phyloP scores from a whole-genome alignment of 2,113 vertebrate genomes.

The Pedetes capensis region DNA sequence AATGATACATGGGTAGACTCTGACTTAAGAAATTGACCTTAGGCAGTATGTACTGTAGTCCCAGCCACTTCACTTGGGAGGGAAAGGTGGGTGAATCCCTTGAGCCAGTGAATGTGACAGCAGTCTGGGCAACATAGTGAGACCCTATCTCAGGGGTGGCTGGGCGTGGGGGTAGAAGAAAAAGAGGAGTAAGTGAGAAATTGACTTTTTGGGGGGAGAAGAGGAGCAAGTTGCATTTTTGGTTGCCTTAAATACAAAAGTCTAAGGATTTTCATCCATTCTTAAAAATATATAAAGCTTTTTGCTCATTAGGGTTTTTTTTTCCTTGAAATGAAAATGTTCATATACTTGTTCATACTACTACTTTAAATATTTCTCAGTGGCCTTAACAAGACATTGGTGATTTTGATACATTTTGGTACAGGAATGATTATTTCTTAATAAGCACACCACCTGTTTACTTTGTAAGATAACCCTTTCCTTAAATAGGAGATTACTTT shows the following conservation, averaged over 20 bases:
- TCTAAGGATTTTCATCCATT: conserved; percentile 7
- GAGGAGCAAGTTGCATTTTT: neutral
- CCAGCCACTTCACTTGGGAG: neutral
- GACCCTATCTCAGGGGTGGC: neutral
- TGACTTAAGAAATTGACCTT: neutral
- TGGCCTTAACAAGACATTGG: neutral
- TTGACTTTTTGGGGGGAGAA: neutral
- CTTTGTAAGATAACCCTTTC: neutral
- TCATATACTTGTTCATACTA: neutral
- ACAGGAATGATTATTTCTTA: neutral
- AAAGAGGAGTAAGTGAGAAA: neutral
- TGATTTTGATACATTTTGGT: conserved; percentile 5
- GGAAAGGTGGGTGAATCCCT: neutral
- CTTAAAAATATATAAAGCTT: neutral
- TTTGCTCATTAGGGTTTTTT: neutral
- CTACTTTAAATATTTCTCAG: neutral
- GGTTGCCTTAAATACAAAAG: neutral
- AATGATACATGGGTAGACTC: neutral
- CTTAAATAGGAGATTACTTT: conserved; percentile 8
- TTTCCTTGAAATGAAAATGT: neutral
- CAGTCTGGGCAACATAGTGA: neutral
- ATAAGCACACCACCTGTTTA: neutral
- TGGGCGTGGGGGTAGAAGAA: too few relatives aligned
- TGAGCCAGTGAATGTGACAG: neutral
- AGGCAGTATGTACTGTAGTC: too few relatives aligned